phyloP scores from a whole-genome alignment of 2,888 invertebrate species.

The Ceraclea dissimilis region DNA sequence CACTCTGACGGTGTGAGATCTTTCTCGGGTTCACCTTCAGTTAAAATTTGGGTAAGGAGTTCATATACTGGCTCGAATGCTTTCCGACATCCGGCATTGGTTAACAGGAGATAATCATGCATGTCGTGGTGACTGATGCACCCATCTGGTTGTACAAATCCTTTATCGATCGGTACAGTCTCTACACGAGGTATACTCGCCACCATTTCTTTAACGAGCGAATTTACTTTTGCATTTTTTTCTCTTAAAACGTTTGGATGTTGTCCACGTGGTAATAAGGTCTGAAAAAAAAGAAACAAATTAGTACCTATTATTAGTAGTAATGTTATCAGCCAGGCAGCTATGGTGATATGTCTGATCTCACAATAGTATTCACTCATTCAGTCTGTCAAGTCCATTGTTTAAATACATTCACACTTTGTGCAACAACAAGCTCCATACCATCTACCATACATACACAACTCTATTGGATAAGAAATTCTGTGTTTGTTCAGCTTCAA shows the following conservation, averaged over 20 bases:
- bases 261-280: conserved; percentile 81
- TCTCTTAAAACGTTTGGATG: conserved; percentile 74
- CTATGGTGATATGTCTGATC: no score
- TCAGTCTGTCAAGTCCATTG: no score
- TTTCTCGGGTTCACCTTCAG: conserved; percentile 67
- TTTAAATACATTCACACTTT: no score
- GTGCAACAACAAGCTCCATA: no score
- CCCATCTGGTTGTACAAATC: conserved; percentile 69
- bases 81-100: conserved; percentile 79
- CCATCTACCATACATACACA: background rate
- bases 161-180: conserved; percentile 71
- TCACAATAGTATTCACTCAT: no score
- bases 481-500: background rate
- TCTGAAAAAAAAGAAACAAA: conserved; percentile 44
- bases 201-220: conserved; percentile 58
- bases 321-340: no score
- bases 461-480: background rate
- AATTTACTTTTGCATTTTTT: conserved; percentile 69
- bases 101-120: conserved; percentile 85
- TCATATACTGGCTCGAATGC: conserved; percentile 81
- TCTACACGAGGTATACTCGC: conserved; percentile 62
- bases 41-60: conserved; percentile 66
- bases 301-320: conserved; percentile 15
- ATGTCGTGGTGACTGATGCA: conserved; percentile 84
- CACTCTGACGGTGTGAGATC: conserved; percentile 66